Evolutionary conservation across 1,140 invertebrate species (phyloP), one percentile per base, ranked within the genome.

Genomic region (Drosophila repleta): DNA sequence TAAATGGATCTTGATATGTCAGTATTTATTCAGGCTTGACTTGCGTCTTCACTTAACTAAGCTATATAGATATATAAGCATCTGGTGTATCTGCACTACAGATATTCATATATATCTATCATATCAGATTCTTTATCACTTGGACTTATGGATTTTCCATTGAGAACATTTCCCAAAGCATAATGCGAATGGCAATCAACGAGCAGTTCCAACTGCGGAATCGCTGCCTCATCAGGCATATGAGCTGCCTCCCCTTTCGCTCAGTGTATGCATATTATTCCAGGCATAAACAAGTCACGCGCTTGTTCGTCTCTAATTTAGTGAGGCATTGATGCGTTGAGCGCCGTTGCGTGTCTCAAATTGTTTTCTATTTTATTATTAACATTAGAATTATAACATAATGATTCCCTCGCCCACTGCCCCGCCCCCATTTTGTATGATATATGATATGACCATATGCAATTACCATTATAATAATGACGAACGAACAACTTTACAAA

Each of bases 361-460:
- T 83, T 83, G 75, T 70, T 79, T 88, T 82, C 70, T 88, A 79
- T 67, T 87, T 88, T 79, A 88, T 79, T 88, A 87, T 53, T 51
- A 65, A 43, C 63, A 71, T 74, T 74, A 70, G 67, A 74, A 74
- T 49, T 35, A 57, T 64, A 58, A 55, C 56, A 56, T 49, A 62
- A 79, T 70, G 62, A 65, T 37, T 67, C 18, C 37, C 35, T 24
- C 21, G 39, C 39, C 39, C 39, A 15, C 39, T 43, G 15, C n/a
- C 10, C 11, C 10, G 4, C 6, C 32, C 26, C 10, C 15, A 18
- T 26, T 3, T n/a, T n/a, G n/a, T 17, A 21, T 32, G 13, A 10
- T 32, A 20, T 20, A 20, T 20, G 15, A 26, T 37, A 32, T 53
- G n/a, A 41, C 63, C 71, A 62, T 80, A 75, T 65, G 71, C 77